Percentiles rank a stretch among this genome's conserved stretches.
Evolutionary conservation across 2,113 vertebrate genomes (phyloP).

Genomic region (Meleagris gallopavo): DNA sequence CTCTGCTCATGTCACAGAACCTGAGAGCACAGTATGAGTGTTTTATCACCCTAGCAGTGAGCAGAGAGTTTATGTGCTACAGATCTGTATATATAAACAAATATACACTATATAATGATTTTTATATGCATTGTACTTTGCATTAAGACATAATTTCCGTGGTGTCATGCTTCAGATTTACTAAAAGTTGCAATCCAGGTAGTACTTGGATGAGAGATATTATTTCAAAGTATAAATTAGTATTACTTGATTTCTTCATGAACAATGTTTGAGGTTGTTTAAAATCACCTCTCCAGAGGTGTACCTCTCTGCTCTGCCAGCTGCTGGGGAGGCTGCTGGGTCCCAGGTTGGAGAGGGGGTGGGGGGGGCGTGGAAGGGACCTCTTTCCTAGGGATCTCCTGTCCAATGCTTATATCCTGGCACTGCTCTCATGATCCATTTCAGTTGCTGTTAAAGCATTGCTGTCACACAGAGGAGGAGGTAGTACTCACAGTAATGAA

Average conservation of each 20-base stretch:
- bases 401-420: not conserved
- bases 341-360: not conserved
- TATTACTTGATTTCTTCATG: too few species aligned
- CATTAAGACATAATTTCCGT: not conserved
- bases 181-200: not conserved
- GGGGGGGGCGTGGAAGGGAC: too few species aligned
- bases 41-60: slow-evolving; percentile 5
- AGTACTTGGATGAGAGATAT: not conserved
- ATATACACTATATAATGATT: not conserved
- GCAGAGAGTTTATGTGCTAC: not conserved
- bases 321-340: not conserved
- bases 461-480: not conserved
- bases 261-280: not conserved
- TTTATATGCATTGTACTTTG: not conserved
- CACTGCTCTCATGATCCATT: not conserved
- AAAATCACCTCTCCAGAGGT: not conserved
- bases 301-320: not conserved
- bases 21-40: not conserved
- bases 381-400: not conserved
- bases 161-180: not conserved
- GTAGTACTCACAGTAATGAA: not conserved
- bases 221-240: too few species aligned
- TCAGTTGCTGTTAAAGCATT: not conserved
- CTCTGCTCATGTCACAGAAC: not conserved
- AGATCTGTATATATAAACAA: not conserved